phyloP scores from a whole-genome alignment of 2,888 invertebrate species.

The Idaea straminata region DNA sequence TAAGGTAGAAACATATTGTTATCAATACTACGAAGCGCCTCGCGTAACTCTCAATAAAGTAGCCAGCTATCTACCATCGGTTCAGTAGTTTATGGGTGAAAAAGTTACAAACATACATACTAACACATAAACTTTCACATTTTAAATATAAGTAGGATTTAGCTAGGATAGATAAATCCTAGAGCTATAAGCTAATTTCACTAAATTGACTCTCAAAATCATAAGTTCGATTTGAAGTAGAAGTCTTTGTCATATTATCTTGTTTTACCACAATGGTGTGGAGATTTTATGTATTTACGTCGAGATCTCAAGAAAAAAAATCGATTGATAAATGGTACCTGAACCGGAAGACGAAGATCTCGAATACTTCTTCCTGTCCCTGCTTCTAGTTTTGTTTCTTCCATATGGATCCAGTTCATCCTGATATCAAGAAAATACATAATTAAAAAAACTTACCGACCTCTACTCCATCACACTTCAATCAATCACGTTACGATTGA shows the following conservation, averaged over 20 bases:
- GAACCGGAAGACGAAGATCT: conserved; percentile 75
- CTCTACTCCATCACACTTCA: too few relatives aligned
- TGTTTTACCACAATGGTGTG: not conserved
- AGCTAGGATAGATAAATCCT: too few relatives aligned
- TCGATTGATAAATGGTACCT: conserved; percentile 40
- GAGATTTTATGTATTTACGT: not conserved
- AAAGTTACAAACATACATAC: not conserved
- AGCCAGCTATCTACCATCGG: too few relatives aligned
- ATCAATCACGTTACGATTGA: too few relatives aligned
- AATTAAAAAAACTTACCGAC: not conserved
- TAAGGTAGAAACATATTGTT: conserved; percentile 23
- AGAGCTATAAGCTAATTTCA: not conserved
- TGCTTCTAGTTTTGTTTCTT: conserved; percentile 57
- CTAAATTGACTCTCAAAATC: not conserved
- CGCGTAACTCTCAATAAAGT: too few relatives aligned
- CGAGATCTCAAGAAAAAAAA: not conserved
- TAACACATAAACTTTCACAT: not conserved
- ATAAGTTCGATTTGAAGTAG: not conserved
- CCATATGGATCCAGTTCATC: conserved; percentile 73
- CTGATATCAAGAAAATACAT: conserved; percentile 31
- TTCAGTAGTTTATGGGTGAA: not conserved
- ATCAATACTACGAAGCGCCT: too few relatives aligned
- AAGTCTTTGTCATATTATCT: not conserved
- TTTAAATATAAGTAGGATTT: too few relatives aligned
- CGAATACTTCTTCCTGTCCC: conserved; percentile 72